A percentile compares a stretch with the other conserved stretches of the same genome.
Evolutionary conservation across 2,113 vertebrate genomes (phyloP).

Genomic region (Artemisiospiza belli): DNA sequence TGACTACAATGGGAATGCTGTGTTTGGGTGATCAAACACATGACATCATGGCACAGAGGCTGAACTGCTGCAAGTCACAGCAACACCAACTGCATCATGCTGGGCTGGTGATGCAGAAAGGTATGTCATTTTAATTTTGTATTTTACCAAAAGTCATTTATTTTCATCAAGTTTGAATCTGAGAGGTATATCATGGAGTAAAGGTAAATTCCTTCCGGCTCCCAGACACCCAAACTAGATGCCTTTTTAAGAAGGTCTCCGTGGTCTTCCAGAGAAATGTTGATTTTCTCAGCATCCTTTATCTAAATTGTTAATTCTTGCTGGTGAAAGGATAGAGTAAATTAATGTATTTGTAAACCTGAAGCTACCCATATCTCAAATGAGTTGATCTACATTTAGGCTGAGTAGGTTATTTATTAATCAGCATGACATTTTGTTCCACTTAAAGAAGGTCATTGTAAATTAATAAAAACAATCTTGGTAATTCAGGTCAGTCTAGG

Average conservation of each 20-base stretch:
- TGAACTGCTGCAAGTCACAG: too few species aligned
- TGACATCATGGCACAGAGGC: too few species aligned
- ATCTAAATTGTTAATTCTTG: not conserved
- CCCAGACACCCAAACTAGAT: not conserved
- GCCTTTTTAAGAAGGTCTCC: not conserved
- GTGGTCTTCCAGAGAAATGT: not conserved
- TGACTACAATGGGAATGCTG: too few species aligned
- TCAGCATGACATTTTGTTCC: not conserved
- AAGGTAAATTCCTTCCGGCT: not conserved
- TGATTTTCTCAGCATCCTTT: not conserved
- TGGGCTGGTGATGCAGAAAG: too few species aligned
- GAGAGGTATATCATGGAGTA: not conserved
- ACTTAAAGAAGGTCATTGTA: not conserved
- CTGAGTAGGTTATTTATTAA: not conserved
- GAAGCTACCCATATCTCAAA: not conserved
- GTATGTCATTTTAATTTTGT: not conserved
- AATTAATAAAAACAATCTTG: not conserved
- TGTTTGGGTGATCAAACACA: too few species aligned
- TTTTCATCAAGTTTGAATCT: not conserved
- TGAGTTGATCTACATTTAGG: not conserved
- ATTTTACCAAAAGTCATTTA: not conserved
- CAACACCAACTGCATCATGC: too few species aligned
- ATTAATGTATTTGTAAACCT: not conserved
- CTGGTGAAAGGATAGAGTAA: not conserved
- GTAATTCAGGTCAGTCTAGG: not conserved